phyloP scores from a whole-genome alignment of 2,113 vertebrate genomes.

The Ibidorhyncha struthersii region DNA sequence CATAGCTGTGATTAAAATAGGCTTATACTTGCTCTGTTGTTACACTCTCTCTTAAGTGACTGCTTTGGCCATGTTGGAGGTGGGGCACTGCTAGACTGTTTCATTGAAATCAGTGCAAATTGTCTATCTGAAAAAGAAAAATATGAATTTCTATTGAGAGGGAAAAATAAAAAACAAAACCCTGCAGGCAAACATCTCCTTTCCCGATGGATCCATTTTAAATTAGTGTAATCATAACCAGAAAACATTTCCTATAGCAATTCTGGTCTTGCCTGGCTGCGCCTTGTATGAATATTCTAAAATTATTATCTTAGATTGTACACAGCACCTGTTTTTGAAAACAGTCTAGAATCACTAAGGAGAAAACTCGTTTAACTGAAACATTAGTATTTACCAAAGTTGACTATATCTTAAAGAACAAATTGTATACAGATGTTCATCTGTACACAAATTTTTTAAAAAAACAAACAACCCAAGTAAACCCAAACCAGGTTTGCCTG shows the following conservation, averaged over 20 bases:
- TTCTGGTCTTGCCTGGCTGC: background rate
- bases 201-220: background rate
- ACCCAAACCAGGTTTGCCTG: background rate
- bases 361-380: background rate
- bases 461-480: background rate
- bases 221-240: background rate
- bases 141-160: background rate
- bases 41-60: background rate
- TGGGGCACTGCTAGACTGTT: accelerated
- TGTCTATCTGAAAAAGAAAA: background rate
- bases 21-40: background rate
- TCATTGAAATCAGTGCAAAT: background rate
- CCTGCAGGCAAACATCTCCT: background rate
- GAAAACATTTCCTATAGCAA: background rate
- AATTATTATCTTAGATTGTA: background rate
- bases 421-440: background rate
- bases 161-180: background rate
- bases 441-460: background rate
- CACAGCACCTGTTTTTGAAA: background rate
- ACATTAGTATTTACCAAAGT: background rate
- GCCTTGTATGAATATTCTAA: background rate
- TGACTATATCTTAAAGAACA: background rate
- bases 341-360: background rate
- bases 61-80: background rate
- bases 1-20: background rate